Evolutionary conservation across 2,888 invertebrate species (phyloP), one percentile per base, ranked within the genome.

Genomic region (Athalia rosae): DNA sequence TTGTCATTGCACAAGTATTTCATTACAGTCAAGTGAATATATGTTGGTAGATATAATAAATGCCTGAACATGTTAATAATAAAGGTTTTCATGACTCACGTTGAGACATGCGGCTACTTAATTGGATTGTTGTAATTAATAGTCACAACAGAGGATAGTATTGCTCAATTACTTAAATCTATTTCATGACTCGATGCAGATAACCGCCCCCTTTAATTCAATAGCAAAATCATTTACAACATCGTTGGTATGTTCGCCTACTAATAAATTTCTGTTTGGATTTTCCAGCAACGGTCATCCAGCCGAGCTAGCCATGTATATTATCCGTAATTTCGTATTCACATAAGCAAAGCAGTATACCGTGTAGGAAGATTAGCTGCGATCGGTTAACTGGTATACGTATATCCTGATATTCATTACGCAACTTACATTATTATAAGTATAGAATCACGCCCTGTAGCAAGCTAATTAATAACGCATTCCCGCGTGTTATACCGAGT

Each of bases 391-490:
- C 62, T 28, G 28, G 59, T 59, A 59, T 15, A 59, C 4, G 28
- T 59, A 45, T n/a, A 45, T 45, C 41, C 28, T 28, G 28, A 28
- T 28, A 28, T 28, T 28, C 28, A 2, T 28, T 28, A 28, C 28
- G 28, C 28, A 28, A 28, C 28, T 28, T 28, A 28, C 28, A 28
- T 28, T 28, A 28, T 28, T 62, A 62, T 28, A 62, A 28, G 45
- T 41, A 62, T 6, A 62, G 45, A 62, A 62, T 62, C 62, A 62
- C 41, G 62, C 45, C 11, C 28, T 6, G 61, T 41, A 41, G 28
- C 61, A 28, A 9, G 43, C 45, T 66, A 66, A 66, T 66, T 66
- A 66, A 50, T 66, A 15, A 66, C 41, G 48, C 66, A 66, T 66
- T 66, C 48, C 66, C 66, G 13, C 48, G 15, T 43, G 13, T 28